These are phyloP conservation scores for Ganaspis brasiliensis DNA, from an alignment of 2,888 invertebrate genomes.

Conservation along the genomic window DNA sequence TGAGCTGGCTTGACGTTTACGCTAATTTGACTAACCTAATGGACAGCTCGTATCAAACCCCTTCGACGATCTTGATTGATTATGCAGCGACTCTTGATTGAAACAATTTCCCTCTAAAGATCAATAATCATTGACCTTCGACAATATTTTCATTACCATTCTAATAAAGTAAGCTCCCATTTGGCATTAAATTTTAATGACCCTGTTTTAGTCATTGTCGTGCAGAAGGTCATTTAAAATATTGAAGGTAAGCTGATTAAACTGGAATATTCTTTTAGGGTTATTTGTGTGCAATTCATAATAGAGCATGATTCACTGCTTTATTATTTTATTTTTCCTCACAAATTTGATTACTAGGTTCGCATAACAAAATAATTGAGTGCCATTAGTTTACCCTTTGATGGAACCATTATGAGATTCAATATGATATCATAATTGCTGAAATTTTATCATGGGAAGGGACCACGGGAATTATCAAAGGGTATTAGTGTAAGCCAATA, in stretches of 20 bases:
- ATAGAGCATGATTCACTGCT: neutral
- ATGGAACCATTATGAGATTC: neutral
- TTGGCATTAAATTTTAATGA: too few species aligned
- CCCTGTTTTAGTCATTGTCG: too few species aligned
- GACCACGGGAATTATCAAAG: neutral
- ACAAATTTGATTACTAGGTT: neutral
- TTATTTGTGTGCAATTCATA: too few species aligned
- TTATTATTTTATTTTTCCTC: slow-evolving; percentile 15
- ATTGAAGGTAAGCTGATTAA: too few species aligned
- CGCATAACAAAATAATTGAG: neutral
- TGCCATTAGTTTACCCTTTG: neutral
- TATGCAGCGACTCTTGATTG: slow-evolving; percentile 56
- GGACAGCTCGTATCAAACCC: slow-evolving; percentile 41
- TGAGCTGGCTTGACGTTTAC: slow-evolving; percentile 62
- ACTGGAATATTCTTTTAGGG: too few species aligned
- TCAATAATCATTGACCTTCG: slow-evolving; percentile 39
- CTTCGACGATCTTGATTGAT: slow-evolving; percentile 61
- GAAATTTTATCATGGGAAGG: neutral
- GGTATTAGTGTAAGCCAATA: neutral
- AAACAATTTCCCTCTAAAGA: slow-evolving; percentile 39
- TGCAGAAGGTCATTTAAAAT: too few species aligned
- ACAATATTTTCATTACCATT: slow-evolving; percentile 14
- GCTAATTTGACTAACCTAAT: slow-evolving; percentile 62
- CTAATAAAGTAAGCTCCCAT: too few species aligned
- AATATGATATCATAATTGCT: neutral